Percentiles rank a stretch among this genome's conserved stretches.
Evolutionary conservation across 2,797 vertebrate genomes (phyloP).

Genomic region (Alectoris magna): DNA sequence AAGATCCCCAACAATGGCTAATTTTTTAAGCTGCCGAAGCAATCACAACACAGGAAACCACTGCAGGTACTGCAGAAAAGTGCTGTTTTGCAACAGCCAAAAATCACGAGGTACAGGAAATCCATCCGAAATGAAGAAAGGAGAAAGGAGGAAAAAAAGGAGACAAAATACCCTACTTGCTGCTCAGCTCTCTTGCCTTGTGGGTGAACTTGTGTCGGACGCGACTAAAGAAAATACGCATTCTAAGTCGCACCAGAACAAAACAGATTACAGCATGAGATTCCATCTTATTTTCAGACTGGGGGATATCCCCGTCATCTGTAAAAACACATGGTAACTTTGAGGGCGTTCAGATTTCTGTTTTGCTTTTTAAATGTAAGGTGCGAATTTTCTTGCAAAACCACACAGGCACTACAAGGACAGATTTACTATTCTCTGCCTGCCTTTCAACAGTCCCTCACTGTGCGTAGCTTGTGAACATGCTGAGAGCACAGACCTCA

Average conservation of each 20-base stretch:
- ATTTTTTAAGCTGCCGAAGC: not conserved
- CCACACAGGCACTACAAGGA: conserved; percentile 24
- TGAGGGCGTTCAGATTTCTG: not conserved
- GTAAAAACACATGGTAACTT: conserved; percentile 52
- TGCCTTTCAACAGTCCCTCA: conserved; percentile 54
- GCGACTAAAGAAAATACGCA: not conserved
- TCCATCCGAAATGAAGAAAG: not conserved
- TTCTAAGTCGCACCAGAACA: conserved; percentile 23
- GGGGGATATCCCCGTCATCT: conserved; percentile 51
- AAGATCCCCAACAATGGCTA: not conserved
- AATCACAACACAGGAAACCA: not conserved
- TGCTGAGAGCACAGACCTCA: conserved; percentile 60
- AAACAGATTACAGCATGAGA: not conserved
- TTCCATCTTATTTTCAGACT: conserved; percentile 46
- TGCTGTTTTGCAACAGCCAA: not conserved
- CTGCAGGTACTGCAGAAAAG: not conserved
- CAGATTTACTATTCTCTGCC: conserved; percentile 57
- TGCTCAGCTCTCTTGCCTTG: not conserved
- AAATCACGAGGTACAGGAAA: not conserved
- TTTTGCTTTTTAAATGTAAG: not conserved
- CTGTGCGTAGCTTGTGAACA: conserved; percentile 39
- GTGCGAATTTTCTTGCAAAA: conserved; percentile 63
- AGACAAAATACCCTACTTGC: not conserved
- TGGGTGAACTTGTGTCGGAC: conserved; percentile 15
- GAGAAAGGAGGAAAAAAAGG: not conserved